These are phyloP conservation scores for Epiblema foenella DNA, from an alignment of 2,888 invertebrate species.

Conservation along the genomic window DNA sequence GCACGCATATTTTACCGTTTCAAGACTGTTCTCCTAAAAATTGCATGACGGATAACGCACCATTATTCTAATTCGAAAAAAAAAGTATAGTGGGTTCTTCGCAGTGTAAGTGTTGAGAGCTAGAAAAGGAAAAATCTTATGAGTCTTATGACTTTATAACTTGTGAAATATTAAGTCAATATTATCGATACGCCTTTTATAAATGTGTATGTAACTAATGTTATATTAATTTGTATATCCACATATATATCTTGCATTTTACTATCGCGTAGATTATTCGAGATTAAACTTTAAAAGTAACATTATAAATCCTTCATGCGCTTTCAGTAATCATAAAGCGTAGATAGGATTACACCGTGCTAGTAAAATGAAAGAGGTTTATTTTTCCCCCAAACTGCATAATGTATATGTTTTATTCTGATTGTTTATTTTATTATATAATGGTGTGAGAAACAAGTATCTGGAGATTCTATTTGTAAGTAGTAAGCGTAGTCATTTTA, in stretches of 20 bases:
- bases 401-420: neutral
- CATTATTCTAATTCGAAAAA: no score
- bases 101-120: no score
- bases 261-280: neutral
- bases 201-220: constrained; percentile 15
- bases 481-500: neutral
- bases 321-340: neutral
- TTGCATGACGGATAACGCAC: no score
- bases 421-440: neutral
- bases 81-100: no score
- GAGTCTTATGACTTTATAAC: constrained; percentile 24
- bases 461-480: constrained; percentile 1
- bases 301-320: neutral
- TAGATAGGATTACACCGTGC: neutral
- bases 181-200: constrained; percentile 37
- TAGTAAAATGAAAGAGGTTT: constrained; percentile 10
- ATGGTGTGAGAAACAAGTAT: neutral
- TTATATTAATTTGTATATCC: neutral
- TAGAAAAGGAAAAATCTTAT: no score
- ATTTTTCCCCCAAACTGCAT: neutral
- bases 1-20: no score
- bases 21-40: no score
- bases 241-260: constrained; percentile 7
- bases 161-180: constrained; percentile 43
- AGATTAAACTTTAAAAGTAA: neutral